Base-by-base conservation (phyloP, 2,888 invertebrate species). In the Girardia tigrina region DNA sequence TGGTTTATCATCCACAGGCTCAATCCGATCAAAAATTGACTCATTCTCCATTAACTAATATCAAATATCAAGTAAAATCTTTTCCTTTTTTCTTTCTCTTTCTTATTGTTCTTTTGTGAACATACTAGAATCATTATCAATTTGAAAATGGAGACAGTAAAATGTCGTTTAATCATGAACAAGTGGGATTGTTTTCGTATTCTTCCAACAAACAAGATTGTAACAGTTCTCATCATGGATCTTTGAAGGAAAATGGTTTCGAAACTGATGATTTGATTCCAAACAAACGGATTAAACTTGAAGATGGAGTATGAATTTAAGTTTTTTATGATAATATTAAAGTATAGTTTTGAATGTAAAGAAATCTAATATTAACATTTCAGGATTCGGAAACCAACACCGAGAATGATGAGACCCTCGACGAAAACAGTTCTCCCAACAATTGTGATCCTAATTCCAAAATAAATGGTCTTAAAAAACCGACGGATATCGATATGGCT, bases 221-320 rank as follows among this genome's bases (percentile, higher is more conserved):
- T 23, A 56, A 56, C 56, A 56, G 56, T 56, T 56, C 56, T n/a
- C 56, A 56, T 56, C 56, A 56, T n/a, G 56, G 56, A 56, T 56
- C 56, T 2, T 20, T 56, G 56, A 56, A 56, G n/a, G 56, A 56
- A 56, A 56, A 56, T 56, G 23, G 56, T n/a, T 56, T 56, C 23
- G 56, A 56, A 56, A 56, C n/a, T 56, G 56, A 56, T n/a, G 56
- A 56, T 56, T 20, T 56, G n/a, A 56, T 56, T 56, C 56, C 56
- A 6, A 56, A 56, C 23, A 56, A 56, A 23, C 56, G 56, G n/a
- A 56, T 56, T n/a, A 56, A 56, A 56, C 56, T 56, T 56, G 56
- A 56, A 56, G 56, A 56, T 56, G 56, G 56, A 56, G 56, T 56
- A 56, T 8, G 56, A 56, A 56, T 56, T n/a, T 56, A 36, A 36